Conservation (phyloP, 1,140 invertebrate genomes). For the Trachymyrmex cornetzi region DNA sequence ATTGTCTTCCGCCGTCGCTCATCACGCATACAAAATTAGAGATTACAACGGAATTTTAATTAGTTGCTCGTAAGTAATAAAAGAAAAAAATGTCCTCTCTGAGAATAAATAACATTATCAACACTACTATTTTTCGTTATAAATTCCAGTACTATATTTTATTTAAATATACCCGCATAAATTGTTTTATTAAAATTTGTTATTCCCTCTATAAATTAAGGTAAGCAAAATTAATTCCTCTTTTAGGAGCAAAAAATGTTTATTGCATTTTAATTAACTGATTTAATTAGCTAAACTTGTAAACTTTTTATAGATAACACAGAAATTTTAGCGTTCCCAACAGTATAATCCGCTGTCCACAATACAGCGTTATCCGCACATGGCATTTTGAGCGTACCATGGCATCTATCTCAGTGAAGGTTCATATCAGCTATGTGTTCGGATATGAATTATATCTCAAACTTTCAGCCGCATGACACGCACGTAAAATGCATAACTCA, state of each 20-base stretch:
- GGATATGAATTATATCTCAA: conserved; percentile 61
- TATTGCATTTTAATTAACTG: conserved; percentile 40
- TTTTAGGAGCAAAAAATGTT: neutral
- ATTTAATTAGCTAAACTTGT: conserved; percentile 27
- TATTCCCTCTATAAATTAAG: neutral
- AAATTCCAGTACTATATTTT: neutral
- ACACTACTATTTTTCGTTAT: neutral
- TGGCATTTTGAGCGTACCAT: conserved; percentile 31
- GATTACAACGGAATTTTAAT: conserved; percentile 7
- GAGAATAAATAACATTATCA: neutral
- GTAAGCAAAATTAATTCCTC: neutral
- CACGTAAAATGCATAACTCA: conserved; percentile 59
- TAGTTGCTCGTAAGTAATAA: neutral
- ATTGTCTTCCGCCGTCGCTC: conserved; percentile 20
- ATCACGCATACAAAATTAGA: conserved; percentile 31
- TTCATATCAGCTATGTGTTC: conserved; percentile 49
- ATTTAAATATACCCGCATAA: neutral
- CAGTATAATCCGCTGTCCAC: conserved; percentile 36
- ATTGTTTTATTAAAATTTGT: conserved; percentile 4
- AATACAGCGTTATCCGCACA: conserved; percentile 39
- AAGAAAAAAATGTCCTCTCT: neutral
- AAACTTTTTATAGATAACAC: conserved; percentile 13
- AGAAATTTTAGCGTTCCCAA: conserved; percentile 34
- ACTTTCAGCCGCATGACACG: conserved; percentile 42
- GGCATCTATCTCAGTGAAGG: conserved; percentile 39